A percentile compares a stretch with the other conserved stretches of the same genome.
These are phyloP conservation scores for Operophtera brumata DNA, from an alignment of 2,888 invertebrate genomes.

Conservation along the genomic window DNA sequence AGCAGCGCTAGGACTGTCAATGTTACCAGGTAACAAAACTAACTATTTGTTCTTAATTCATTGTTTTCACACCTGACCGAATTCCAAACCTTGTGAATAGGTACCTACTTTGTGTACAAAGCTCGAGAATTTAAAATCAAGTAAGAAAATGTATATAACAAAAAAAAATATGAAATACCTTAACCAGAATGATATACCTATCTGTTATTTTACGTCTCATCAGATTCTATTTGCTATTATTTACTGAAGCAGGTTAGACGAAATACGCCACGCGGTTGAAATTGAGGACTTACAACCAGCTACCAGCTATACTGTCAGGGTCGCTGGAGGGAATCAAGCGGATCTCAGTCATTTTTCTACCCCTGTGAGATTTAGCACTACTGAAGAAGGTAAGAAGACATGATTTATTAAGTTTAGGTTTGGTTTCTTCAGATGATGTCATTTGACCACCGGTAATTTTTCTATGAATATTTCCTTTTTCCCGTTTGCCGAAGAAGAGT, in stretches of 20 bases:
- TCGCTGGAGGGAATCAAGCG: conserved; percentile 72
- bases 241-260: conserved; percentile 51
- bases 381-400: conserved; percentile 65
- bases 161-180: neutral
- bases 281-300: conserved; percentile 68
- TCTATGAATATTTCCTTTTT: too few relatives aligned
- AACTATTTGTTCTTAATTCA: too few relatives aligned
- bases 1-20: conserved; percentile 65
- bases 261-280: conserved; percentile 65
- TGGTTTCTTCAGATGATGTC: neutral
- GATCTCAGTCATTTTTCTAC: conserved; percentile 69
- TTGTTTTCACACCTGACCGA: too few relatives aligned
- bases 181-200: too few relatives aligned
- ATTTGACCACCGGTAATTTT: too few relatives aligned
- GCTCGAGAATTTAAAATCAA: too few relatives aligned
- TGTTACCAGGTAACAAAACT: conserved; percentile 59
- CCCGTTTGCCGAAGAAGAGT: too few relatives aligned
- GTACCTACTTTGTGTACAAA: too few relatives aligned
- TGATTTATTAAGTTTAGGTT: too few relatives aligned
- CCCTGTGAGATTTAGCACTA: conserved; percentile 70
- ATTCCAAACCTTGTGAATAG: too few relatives aligned
- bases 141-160: neutral
- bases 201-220: too few relatives aligned
- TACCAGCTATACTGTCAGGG: conserved; percentile 65
- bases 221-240: neutral